A percentile compares a stretch with the other conserved stretches of the same genome.
These are phyloP conservation scores for Drosophila ohnishii DNA, from an alignment of 1,140 invertebrate species.

Conservation along the genomic window DNA sequence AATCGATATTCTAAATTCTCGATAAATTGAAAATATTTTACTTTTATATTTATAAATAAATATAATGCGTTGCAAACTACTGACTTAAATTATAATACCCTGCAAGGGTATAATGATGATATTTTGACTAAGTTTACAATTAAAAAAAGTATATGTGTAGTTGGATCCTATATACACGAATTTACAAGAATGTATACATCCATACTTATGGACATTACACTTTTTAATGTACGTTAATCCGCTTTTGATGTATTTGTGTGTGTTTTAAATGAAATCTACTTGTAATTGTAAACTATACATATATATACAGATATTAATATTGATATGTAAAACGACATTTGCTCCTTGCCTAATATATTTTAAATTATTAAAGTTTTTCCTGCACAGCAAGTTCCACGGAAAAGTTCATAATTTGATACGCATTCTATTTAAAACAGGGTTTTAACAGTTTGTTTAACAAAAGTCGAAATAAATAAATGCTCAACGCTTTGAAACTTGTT, in stretches of 20 bases:
- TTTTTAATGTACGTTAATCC: slow-evolving; percentile 26
- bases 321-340: slow-evolving; percentile 7
- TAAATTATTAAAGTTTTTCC: slow-evolving; percentile 10
- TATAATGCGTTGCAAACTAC: too few relatives aligned
- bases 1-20: too few relatives aligned
- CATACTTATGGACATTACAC: slow-evolving; percentile 1
- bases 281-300: slow-evolving; percentile 14
- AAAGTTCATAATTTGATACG: background rate
- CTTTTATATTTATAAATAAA: too few relatives aligned
- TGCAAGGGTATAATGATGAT: background rate
- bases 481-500: background rate
- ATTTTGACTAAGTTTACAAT: slow-evolving; percentile 31
- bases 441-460: background rate
- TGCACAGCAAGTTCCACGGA: slow-evolving; percentile 26
- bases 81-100: too few relatives aligned
- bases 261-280: slow-evolving; percentile 19
- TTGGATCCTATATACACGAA: slow-evolving; percentile 22
- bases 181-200: slow-evolving; percentile 18
- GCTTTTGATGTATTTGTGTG: slow-evolving; percentile 20
- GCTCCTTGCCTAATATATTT: slow-evolving; percentile 7
- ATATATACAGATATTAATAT: background rate
- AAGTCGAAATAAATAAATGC: too few relatives aligned
- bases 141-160: slow-evolving; percentile 25
- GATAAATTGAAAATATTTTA: too few relatives aligned
- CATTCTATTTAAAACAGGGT: background rate